Percentiles rank a stretch among this genome's conserved stretches.
phyloP scores from a whole-genome alignment of 2,888 invertebrate species.

The Acrobasis consociella region DNA sequence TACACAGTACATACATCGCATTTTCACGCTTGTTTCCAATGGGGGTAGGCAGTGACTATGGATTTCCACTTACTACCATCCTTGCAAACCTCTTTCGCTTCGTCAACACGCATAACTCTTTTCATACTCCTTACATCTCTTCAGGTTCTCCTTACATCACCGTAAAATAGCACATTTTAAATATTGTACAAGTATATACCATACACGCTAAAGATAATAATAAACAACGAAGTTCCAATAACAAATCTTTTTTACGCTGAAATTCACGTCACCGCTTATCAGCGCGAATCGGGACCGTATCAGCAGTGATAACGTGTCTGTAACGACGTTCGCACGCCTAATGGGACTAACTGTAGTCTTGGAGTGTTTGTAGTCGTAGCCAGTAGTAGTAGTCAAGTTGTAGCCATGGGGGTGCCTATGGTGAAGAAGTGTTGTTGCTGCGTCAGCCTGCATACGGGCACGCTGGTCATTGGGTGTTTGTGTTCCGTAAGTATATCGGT shows the following conservation, averaged over 20 bases:
- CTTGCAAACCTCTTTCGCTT: too few species aligned
- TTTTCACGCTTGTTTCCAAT: too few species aligned
- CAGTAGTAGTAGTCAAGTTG: background rate
- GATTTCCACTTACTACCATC: too few species aligned
- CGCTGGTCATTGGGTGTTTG: constrained; percentile 67
- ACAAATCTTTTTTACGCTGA: background rate
- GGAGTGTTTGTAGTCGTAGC: background rate
- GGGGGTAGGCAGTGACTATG: too few species aligned
- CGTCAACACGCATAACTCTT: too few species aligned
- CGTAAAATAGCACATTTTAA: too few species aligned
- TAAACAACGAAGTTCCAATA: background rate
- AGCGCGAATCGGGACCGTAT: constrained; percentile 4
- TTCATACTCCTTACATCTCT: too few species aligned
- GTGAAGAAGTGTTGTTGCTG: constrained; percentile 68
- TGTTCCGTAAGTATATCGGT: constrained; percentile 58
- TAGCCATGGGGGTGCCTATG: constrained; percentile 70
- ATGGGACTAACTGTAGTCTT: background rate
- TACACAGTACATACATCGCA: too few species aligned
- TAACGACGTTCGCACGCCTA: background rate
- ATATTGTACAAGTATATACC: background rate
- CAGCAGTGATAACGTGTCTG: constrained; percentile 11
- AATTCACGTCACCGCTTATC: constrained; percentile 4
- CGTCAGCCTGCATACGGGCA: constrained; percentile 63
- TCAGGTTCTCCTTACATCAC: too few species aligned
- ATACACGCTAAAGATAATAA: background rate